phyloP scores from a whole-genome alignment of 2,113 vertebrate species.

The Platanista minor region DNA sequence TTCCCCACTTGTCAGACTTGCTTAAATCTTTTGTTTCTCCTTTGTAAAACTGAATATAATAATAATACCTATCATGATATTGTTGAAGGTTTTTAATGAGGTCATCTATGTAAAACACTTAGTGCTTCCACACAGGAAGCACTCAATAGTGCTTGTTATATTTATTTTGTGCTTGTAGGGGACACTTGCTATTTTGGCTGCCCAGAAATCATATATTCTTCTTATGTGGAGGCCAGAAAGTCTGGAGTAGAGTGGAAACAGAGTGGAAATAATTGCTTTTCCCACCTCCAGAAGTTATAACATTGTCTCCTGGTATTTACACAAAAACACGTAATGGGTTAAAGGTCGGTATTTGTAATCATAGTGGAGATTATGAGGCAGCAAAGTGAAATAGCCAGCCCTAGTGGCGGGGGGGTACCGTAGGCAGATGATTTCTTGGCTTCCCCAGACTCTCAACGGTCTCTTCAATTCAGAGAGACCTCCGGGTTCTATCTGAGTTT shows the following conservation, averaged over 20 bases:
- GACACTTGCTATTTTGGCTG: neutral
- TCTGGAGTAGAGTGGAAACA: neutral
- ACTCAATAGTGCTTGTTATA: neutral
- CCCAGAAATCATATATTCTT: neutral
- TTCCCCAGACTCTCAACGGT: neutral
- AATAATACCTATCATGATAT: neutral
- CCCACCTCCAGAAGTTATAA: neutral
- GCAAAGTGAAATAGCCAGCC: neutral
- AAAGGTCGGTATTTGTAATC: neutral
- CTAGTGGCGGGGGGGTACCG: fast-evolving
- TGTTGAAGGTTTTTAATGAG: neutral
- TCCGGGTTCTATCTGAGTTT: neutral
- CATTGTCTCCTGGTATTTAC: neutral
- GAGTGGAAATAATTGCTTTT: neutral
- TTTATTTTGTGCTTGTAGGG: neutral
- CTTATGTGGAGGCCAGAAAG: neutral
- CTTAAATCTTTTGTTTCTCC: neutral
- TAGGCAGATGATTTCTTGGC: neutral
- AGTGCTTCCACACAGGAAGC: neutral
- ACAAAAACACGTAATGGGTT: neutral
- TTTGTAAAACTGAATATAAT: neutral
- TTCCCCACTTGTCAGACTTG: neutral
- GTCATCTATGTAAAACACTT: neutral
- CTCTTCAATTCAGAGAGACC: neutral
- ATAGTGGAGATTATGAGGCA: neutral